phyloP scores from a whole-genome alignment of 1,140 invertebrate species.

The Leptinotarsa undecemlineata region DNA sequence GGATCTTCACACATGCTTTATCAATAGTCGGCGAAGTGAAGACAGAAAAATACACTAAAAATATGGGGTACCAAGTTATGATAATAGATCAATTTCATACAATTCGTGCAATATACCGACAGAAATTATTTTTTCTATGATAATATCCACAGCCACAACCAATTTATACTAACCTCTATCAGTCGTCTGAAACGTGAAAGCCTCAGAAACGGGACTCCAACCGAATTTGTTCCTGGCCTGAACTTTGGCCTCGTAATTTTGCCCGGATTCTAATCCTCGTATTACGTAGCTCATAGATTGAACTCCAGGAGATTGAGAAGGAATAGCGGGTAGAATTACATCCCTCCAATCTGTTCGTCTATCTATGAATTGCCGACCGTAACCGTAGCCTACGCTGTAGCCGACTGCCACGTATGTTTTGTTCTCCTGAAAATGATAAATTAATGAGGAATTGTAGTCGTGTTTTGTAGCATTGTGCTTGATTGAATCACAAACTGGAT shows the following conservation, averaged over 20 bases:
- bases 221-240: constrained; percentile 67
- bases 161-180: constrained; percentile 48
- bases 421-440: constrained; percentile 43
- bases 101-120: too few species aligned
- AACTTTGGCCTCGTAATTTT: constrained; percentile 66
- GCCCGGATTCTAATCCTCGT: constrained; percentile 61
- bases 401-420: constrained; percentile 44
- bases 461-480: too few species aligned
- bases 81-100: too few species aligned
- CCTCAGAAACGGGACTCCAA: constrained; percentile 63
- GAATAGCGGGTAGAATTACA: constrained; percentile 62
- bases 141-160: neutral
- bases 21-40: too few species aligned
- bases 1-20: too few species aligned
- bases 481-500: too few species aligned
- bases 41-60: too few species aligned
- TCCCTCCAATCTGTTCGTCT: constrained; percentile 63
- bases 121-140: too few species aligned
- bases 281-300: constrained; percentile 66
- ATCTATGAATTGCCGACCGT: constrained; percentile 47
- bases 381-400: constrained; percentile 46
- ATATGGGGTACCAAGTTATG: too few species aligned
- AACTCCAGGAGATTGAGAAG: constrained; percentile 49
- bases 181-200: constrained; percentile 59
- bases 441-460: too few species aligned